A percentile compares a stretch with the other conserved stretches of the same genome.
Evolutionary conservation across 2,797 vertebrate genomes (phyloP).

Genomic region (Sebastes cheni): DNA sequence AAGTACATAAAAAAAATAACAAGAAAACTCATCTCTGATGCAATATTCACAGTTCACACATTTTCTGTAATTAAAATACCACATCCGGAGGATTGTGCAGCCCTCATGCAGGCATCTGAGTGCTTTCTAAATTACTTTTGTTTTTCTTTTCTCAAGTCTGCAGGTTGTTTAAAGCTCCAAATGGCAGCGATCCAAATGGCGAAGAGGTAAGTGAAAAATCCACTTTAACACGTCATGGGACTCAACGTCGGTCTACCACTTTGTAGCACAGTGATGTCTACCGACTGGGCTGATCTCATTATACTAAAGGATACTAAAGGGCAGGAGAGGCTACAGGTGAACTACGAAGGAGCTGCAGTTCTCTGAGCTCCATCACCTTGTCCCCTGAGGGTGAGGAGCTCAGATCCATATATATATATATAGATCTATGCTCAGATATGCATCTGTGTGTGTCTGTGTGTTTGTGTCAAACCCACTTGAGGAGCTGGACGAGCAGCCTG

Average conservation of each 20-base stretch:
- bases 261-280: conserved; percentile 27
- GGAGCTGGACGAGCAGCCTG: conserved; percentile 91
- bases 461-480: conserved; percentile 88
- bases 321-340: not conserved
- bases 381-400: not conserved
- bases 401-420: not conserved
- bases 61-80: not conserved
- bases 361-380: not conserved
- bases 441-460: not conserved
- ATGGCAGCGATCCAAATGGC: conserved; percentile 23
- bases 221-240: conserved; percentile 43
- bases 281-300: conserved; percentile 43
- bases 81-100: not conserved
- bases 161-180: conserved; percentile 5
- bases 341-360: not conserved
- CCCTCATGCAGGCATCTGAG: not conserved
- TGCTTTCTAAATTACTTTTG: not conserved
- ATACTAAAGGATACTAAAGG: conserved; percentile 19
- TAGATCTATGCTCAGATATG: not conserved
- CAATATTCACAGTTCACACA: not conserved
- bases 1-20: too few relatives aligned
- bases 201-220: conserved; percentile 45
- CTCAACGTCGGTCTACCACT: not conserved
- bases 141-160: not conserved
- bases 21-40: too few relatives aligned